Evolutionary conservation across 2,797 vertebrate species (phyloP), one percentile per base, ranked within the genome.

Genomic region (Jordanella pulchra): DNA sequence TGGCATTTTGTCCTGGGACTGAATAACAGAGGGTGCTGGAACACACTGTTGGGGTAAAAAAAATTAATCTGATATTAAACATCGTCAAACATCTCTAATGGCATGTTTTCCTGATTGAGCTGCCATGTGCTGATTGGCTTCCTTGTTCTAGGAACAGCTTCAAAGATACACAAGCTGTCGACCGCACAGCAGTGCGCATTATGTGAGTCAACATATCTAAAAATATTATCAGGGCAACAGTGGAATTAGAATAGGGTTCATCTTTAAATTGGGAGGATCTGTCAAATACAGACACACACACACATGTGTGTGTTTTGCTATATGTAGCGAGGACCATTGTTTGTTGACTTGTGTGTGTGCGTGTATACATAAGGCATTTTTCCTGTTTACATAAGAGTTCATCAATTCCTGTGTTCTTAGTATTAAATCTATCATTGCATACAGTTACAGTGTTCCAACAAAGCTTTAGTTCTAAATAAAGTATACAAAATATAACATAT

Each of bases 131-230:
- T 80, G 80, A 85, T 76, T 75, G 78, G 78, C 76, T 86, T 54
- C 7, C 56, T 78, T 84, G 71, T 80, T 85, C 73, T 30, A 32
- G 77, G 65, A 78, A 81, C 71, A 81, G 75, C 71, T 51, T 72
- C 66, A 71, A 75, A 80, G 76, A 80, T 39, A 28, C 84, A 73
- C 85, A 86, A 83, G 84, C 86, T 87, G 89, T 79, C 79, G 69
- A 78, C 58, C 47, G 71, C 66, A 75, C 45, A 75, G 18, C 25
- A 67, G 77, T 82, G 85, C 87, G 85, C 79, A 67, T 73, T 65
- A 54, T 85, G 35, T 53, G 48, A 35, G 65, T 67, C 65, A 53
- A 53, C 48, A 39, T 18, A n/a, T 30, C 32, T 65, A 42, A 48
- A 48, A 48, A 65, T 45, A 65, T 47, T 60, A 66, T 51, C 60